Evolutionary conservation across 2,113 vertebrate species (phyloP).

Genomic region (Speoplatyrhinus poulsoni): DNA sequence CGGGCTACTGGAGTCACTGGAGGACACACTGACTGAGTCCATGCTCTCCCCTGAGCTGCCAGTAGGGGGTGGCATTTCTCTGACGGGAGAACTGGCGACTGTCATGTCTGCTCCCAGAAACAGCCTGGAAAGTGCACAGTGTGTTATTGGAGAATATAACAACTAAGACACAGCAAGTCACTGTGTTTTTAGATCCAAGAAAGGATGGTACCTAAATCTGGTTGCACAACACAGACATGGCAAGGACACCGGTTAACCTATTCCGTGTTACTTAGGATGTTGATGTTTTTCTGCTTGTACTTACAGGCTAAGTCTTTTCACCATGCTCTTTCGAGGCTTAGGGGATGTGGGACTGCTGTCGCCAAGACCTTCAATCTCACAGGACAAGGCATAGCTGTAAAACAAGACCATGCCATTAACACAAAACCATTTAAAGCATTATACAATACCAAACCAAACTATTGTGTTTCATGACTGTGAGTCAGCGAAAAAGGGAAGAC

Average conservation of each 20-base stretch:
- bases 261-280: no score
- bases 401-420: slow-evolving; percentile 19
- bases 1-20: slow-evolving; percentile 86
- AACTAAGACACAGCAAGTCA: slow-evolving; percentile 10
- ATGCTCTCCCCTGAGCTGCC: slow-evolving; percentile 92
- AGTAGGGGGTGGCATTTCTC: slow-evolving; percentile 79
- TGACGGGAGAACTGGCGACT: slow-evolving; percentile 78
- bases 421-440: slow-evolving; percentile 7
- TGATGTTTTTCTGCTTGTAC: slow-evolving; percentile 53
- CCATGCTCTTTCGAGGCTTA: slow-evolving; percentile 91
- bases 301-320: slow-evolving; percentile 95
- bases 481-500: neutral
- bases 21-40: slow-evolving; percentile 90
- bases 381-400: slow-evolving; percentile 84
- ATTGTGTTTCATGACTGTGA: neutral
- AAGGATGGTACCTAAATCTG: neutral
- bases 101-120: slow-evolving; percentile 83
- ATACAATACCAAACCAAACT: neutral
- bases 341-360: slow-evolving; percentile 83
- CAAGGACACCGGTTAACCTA: neutral
- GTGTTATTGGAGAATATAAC: slow-evolving; percentile 31
- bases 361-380: slow-evolving; percentile 83
- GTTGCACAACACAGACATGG: no score
- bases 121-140: slow-evolving; percentile 69
- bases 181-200: neutral